Evolutionary conservation across 1,140 invertebrate genomes (phyloP), one percentile per base, ranked within the genome.

Genomic region (Pomacea maculata): DNA sequence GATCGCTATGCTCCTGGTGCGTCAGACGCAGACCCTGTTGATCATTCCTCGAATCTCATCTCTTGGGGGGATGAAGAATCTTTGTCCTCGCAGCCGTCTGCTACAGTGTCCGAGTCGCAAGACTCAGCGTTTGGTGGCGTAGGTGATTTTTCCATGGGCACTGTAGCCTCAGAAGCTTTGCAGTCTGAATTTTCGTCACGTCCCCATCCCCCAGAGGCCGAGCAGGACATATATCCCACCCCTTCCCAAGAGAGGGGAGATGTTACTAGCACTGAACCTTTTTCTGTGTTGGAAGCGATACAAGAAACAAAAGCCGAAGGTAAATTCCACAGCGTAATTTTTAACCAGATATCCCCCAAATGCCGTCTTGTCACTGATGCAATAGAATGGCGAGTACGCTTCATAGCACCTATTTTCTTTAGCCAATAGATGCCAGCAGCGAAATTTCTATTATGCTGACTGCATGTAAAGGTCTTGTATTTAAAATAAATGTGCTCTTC

Each of bases 1-100:
- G 85, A 87, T 82, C 84, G 82, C 73, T 87, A 87, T 83, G 83
- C 81, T 80, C 77, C 83, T 80, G 84, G 82, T 85, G 77, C 83
- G 79, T 86, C 83, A 84, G 83, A 85, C 61, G 82, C 68, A 83
- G 81, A 78, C 55, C 73, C 75, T 72, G 64, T 73, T 76, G 77
- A 77, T 54, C 21, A 78, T 55, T 72, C 79, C 80, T 75, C 81
- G 57, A 73, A 83, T 71, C 81, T 86, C 64, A 81, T 86, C 71
- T 83, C 84, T 77, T 81, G 82, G 81, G 85, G 80, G 74, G 81
- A 86, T 82, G 81, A 85, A 80, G 75, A 82, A 54, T 63, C 75
- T 73, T 29, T 71, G 74, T 17, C 61, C 57, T 71, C 73, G 21
- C 61, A 85, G 77, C 78, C 84, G 72, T 77, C 85, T 80, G 83